Evolutionary conservation across 1,140 invertebrate genomes (phyloP).

Genomic region (Camponotus pennsylvanicus): DNA sequence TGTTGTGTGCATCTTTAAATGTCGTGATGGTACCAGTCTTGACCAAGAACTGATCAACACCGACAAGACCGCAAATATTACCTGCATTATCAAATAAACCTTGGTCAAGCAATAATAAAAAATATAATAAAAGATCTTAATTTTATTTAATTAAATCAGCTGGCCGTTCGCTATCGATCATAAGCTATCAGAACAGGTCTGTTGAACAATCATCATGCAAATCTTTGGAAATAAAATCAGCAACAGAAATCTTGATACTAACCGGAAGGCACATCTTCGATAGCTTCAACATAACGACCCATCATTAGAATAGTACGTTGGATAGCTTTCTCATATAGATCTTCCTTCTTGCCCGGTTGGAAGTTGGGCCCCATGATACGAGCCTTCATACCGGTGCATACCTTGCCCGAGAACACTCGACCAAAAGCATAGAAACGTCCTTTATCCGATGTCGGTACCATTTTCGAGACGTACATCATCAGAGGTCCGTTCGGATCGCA

Average conservation of each 20-base stretch:
- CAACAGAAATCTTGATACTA: constrained; percentile 54
- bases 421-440: constrained; percentile 99
- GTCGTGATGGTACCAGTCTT: constrained; percentile 99
- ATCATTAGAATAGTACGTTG: constrained; percentile 99
- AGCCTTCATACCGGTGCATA: constrained; percentile 97
- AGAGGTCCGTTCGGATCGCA: constrained; percentile 98
- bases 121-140: background rate
- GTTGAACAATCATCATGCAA: constrained; percentile 80
- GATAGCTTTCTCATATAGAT: constrained; percentile 99
- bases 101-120: background rate
- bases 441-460: constrained; percentile 99
- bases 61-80: constrained; percentile 99
- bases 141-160: constrained; percentile 66
- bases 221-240: background rate
- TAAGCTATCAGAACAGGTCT: constrained; percentile 80
- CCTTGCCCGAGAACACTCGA: constrained; percentile 99
- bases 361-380: constrained; percentile 99
- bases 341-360: constrained; percentile 99
- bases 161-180: constrained; percentile 79
- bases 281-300: constrained; percentile 99
- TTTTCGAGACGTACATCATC: constrained; percentile 99
- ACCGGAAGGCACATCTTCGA: constrained; percentile 99
- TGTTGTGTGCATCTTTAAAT: constrained; percentile 99
- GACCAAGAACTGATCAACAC: constrained; percentile 99
- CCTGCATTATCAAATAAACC: constrained; percentile 76